phyloP scores from a whole-genome alignment of 1,140 invertebrate species.

The Drosophila navojoa region DNA sequence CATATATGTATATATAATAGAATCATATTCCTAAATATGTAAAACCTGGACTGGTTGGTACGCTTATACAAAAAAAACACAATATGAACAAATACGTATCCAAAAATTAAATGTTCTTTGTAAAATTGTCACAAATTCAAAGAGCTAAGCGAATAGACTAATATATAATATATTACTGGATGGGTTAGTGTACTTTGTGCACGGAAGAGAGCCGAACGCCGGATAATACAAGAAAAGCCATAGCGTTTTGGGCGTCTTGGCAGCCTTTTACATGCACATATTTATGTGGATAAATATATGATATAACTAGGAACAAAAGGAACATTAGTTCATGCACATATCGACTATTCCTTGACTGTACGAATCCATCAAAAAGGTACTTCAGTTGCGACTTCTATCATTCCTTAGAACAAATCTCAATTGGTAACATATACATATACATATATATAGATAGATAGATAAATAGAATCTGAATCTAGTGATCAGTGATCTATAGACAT shows the following conservation, averaged over 20 bases:
- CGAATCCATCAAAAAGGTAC: slow-evolving; percentile 57
- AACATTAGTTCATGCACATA: slow-evolving; percentile 39
- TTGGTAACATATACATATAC: slow-evolving; percentile 5
- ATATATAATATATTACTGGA: slow-evolving; percentile 15
- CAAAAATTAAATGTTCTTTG: slow-evolving; percentile 56
- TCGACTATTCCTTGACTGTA: slow-evolving; percentile 32
- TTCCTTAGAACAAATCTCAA: slow-evolving; percentile 28
- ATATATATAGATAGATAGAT: slow-evolving; percentile 1
- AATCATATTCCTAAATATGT: slow-evolving; percentile 64
- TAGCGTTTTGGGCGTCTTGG: slow-evolving; percentile 4
- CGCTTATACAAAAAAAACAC: slow-evolving; percentile 29
- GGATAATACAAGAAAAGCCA: slow-evolving; percentile 18
- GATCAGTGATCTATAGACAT: slow-evolving; percentile 6
- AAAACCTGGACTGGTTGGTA: slow-evolving; percentile 65
- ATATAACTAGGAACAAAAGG: slow-evolving; percentile 45
- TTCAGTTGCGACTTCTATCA: slow-evolving; percentile 73
- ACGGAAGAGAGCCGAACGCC: slow-evolving; percentile 11
- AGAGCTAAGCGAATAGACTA: slow-evolving; percentile 30
- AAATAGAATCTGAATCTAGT: slow-evolving; percentile 9
- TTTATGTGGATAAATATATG: slow-evolving; percentile 17
- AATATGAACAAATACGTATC: slow-evolving; percentile 50
- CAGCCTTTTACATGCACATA: slow-evolving; percentile 8
- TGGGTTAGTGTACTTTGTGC: slow-evolving; percentile 12
- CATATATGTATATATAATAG: slow-evolving; percentile 16
- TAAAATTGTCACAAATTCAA: slow-evolving; percentile 50